These are phyloP conservation scores for Colletes collaris DNA, from an alignment of 2,888 invertebrate species.

Conservation along the genomic window DNA sequence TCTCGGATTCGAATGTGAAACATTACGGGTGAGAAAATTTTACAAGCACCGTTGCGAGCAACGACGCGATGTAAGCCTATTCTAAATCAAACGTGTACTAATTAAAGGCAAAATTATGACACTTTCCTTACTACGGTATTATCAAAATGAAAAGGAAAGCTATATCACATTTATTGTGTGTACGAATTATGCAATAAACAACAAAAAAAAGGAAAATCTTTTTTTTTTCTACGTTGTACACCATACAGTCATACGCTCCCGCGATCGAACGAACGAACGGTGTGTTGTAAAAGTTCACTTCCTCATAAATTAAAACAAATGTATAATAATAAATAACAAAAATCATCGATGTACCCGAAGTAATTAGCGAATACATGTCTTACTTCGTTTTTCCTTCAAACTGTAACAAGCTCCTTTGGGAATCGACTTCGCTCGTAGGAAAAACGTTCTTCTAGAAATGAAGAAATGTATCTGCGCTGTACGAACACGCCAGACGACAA, in stretches of 20 bases:
- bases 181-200: constrained; percentile 13
- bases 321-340: constrained; percentile 9
- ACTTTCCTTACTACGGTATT: constrained; percentile 4
- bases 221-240: not conserved
- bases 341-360: not conserved
- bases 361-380: constrained; percentile 29
- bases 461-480: constrained; percentile 14
- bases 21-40: constrained; percentile 23
- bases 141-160: constrained; percentile 24
- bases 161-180: constrained; percentile 27
- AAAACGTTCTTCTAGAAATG: constrained; percentile 8
- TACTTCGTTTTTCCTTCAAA: not conserved
- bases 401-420: not conserved
- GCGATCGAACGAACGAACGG: constrained; percentile 22
- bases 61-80: constrained; percentile 27
- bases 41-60: constrained; percentile 27
- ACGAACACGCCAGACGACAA: not conserved
- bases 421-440: constrained; percentile 25
- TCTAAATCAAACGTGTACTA: constrained; percentile 26
- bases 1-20: constrained; percentile 51
- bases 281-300: constrained; percentile 26
- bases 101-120: not conserved
- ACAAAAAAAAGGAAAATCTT: not conserved
- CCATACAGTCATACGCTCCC: constrained; percentile 4
- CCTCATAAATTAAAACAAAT: constrained; percentile 23